Percentiles rank a stretch among this genome's conserved stretches.
phyloP scores from a whole-genome alignment of 2,888 invertebrate genomes.

The Drosophila acutilabella region DNA sequence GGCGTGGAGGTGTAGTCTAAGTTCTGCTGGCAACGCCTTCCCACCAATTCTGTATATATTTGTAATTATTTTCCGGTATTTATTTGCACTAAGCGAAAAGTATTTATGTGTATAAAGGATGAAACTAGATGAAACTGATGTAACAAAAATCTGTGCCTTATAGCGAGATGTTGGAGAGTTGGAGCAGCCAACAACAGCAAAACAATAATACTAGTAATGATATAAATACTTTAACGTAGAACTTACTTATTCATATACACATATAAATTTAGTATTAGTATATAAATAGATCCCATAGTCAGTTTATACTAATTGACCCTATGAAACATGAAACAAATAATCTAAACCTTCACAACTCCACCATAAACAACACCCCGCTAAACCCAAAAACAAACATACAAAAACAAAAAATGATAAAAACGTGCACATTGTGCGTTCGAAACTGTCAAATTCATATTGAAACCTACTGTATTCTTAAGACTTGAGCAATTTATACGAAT shows the following conservation, averaged over 20 bases:
- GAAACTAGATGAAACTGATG: constrained; percentile 68
- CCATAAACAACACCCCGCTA: constrained; percentile 11
- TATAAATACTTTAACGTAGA: constrained; percentile 59
- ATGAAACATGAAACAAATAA: constrained; percentile 44
- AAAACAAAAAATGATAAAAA: constrained; percentile 26
- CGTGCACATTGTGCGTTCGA: constrained; percentile 73
- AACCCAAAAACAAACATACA: neutral
- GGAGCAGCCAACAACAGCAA: constrained; percentile 43
- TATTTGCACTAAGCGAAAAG: constrained; percentile 75
- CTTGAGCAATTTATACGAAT: constrained; percentile 80
- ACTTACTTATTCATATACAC: constrained; percentile 11
- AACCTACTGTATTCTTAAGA: constrained; percentile 81
- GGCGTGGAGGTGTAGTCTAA: constrained; percentile 91
- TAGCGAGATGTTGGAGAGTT: constrained; percentile 53
- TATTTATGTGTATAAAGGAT: constrained; percentile 76
- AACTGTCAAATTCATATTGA: constrained; percentile 78
- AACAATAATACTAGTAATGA: constrained; percentile 55
- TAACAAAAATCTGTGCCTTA: constrained; percentile 78
- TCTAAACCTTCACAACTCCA: constrained; percentile 17
- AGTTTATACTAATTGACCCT: constrained; percentile 73
- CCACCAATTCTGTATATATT: constrained; percentile 71
- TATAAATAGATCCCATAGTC: constrained; percentile 58
- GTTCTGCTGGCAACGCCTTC: constrained; percentile 27
- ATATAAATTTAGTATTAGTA: constrained; percentile 23
- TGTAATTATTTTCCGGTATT: constrained; percentile 78